Evolutionary conservation across 2,113 vertebrate genomes (phyloP).

Genomic region (Anthoscopus minutus): DNA sequence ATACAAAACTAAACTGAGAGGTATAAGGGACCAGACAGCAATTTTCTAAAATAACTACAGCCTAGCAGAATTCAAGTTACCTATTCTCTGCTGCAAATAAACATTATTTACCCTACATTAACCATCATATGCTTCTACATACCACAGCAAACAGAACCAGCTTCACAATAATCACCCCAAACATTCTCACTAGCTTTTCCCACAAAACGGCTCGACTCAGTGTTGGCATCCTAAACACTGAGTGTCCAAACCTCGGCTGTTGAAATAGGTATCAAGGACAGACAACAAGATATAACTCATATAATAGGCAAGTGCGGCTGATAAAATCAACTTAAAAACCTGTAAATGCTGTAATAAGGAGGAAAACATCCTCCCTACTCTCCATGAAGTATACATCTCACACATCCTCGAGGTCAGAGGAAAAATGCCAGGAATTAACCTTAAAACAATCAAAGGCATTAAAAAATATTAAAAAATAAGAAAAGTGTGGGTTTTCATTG

Average conservation of each 20-base stretch:
- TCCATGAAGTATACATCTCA: neutral
- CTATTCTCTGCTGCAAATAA: neutral
- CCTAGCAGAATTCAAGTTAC: neutral
- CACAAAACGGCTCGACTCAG: neutral
- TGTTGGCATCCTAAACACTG: neutral
- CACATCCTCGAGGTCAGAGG: neutral
- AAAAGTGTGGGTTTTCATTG: neutral
- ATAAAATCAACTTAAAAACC: neutral
- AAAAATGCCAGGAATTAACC: neutral
- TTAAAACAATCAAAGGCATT: neutral
- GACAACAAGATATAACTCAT: neutral
- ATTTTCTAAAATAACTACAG: neutral
- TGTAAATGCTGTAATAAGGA: neutral
- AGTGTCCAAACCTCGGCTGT: accelerated
- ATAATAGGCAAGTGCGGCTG: neutral
- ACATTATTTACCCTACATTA: neutral
- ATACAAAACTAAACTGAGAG: neutral
- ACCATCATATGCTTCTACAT: neutral
- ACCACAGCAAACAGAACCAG: neutral
- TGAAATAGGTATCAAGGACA: neutral
- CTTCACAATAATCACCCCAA: neutral
- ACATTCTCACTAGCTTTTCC: neutral
- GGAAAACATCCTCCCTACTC: neutral
- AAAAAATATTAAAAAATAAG: neutral
- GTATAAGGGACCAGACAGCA: neutral